Base-by-base conservation (phyloP, 2,888 invertebrate species). In the Zelleria hepariella region DNA sequence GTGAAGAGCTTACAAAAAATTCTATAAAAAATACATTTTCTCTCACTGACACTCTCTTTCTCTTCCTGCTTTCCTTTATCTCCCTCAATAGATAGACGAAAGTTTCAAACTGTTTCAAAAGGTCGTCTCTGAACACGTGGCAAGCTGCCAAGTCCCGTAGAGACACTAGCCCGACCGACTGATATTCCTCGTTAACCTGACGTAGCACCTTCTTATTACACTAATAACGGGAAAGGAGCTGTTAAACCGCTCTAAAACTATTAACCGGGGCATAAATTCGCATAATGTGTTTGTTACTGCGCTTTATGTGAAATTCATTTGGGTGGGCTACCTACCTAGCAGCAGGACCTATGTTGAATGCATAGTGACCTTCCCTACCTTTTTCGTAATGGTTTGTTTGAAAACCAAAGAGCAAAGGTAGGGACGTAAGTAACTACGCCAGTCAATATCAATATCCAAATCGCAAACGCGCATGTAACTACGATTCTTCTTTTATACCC, bases 121-220 rank as follows among this genome's bases (percentile, higher is more conserved):
- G n/a, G 21, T 24, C 8, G 25, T 53, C 25, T 53, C n/a, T 24
- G 21, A 15, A n/a, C 5, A 25, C n/a, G 15, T 53, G 42, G 24
- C 58, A 58, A 56, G 57, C 62, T 59, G 62, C 61, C 53, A 51
- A 51, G 25, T 42, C 6, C 20, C 27, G 62, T 42, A 10, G 32
- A 15, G 15, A 10, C 5, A 15, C 15, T 10, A 42, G 32, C 10
- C 53, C 61, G 51, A 59, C 58, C 58, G 57, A 61, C 67, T 63
- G 66, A 64, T 53, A 15, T 23, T 53, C 8, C 72, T 71, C 70
- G 66, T 73, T 72, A 72, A 69, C 68, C 70, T 73, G 72, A 71
- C 71, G 71, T 69, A 69, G 70, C 70, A 66, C 66, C 65, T 70
- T 68, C 68, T 70, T 68, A 68, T 70, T 66, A 65, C 61, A 61